Conservation (phyloP, 2,888 invertebrate genomes). For the Elmis aenea region DNA sequence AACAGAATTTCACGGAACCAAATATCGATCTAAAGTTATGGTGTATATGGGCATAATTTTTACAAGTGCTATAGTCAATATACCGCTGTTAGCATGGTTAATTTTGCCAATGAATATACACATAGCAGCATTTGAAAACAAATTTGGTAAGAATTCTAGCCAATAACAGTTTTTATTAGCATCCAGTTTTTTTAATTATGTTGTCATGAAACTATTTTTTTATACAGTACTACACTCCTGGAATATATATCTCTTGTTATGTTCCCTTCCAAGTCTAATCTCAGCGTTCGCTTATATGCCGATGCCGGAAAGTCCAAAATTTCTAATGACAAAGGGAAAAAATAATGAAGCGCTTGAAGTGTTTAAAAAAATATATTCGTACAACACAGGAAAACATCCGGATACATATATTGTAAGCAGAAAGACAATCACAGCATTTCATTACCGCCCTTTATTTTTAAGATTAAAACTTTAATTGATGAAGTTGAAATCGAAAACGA, state of each 20-base stretch:
- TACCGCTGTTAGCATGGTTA: slow-evolving; percentile 67
- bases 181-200: no score
- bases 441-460: slow-evolving; percentile 27
- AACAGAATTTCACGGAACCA: slow-evolving; percentile 66
- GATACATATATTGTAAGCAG: slow-evolving; percentile 62
- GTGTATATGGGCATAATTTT: slow-evolving; percentile 64
- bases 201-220: no score
- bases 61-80: slow-evolving; percentile 57
- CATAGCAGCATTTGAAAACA: slow-evolving; percentile 27
- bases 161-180: neutral
- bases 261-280: slow-evolving; percentile 61
- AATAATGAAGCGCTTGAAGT: slow-evolving; percentile 62
- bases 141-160: slow-evolving; percentile 10
- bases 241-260: slow-evolving; percentile 57
- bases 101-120: slow-evolving; percentile 61
- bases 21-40: slow-evolving; percentile 60
- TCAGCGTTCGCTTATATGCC: slow-evolving; percentile 57
- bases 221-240: slow-evolving; percentile 57
- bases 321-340: slow-evolving; percentile 64
- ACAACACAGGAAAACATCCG: slow-evolving; percentile 59
- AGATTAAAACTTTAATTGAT: slow-evolving; percentile 43
- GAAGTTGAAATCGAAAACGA: slow-evolving; percentile 33
- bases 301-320: slow-evolving; percentile 76
- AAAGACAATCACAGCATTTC: neutral
- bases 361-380: slow-evolving; percentile 58